These are phyloP conservation scores for Catocala nupta DNA, from an alignment of 2,888 invertebrate species.

Conservation along the genomic window DNA sequence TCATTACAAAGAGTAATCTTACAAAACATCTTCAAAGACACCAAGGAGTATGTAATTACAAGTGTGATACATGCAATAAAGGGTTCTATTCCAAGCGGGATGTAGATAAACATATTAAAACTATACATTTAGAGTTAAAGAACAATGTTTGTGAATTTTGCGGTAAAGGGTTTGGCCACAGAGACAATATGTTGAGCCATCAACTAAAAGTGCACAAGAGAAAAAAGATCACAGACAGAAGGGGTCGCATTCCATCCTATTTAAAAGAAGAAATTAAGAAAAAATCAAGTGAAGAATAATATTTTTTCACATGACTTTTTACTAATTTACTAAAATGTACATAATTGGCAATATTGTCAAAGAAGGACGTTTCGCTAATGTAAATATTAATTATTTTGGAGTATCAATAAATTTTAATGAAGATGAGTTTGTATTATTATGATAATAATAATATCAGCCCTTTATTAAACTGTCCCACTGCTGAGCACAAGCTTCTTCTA, in stretches of 20 bases:
- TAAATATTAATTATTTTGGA: too few species aligned
- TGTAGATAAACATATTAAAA: conserved; percentile 51
- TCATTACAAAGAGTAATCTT: conserved; percentile 63
- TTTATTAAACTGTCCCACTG: too few species aligned
- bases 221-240: conserved; percentile 37
- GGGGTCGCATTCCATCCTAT: conserved; percentile 52
- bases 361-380: too few species aligned
- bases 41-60: conserved; percentile 35
- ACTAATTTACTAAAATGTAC: too few species aligned
- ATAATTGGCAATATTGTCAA: too few species aligned
- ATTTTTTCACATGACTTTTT: background rate
- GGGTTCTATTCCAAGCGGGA: conserved; percentile 46
- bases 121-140: conserved; percentile 50
- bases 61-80: conserved; percentile 50
- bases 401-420: too few species aligned
- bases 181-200: conserved; percentile 57
- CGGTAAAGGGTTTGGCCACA: conserved; percentile 56
- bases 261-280: conserved; percentile 44
- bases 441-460: too few species aligned
- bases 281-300: conserved; percentile 19
- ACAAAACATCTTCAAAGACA: conserved; percentile 54
- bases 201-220: conserved; percentile 59
- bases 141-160: conserved; percentile 58
- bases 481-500: too few species aligned
- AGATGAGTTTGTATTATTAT: too few species aligned